phyloP scores from a whole-genome alignment of 2,113 vertebrate genomes.

The Menidia beryllina region DNA sequence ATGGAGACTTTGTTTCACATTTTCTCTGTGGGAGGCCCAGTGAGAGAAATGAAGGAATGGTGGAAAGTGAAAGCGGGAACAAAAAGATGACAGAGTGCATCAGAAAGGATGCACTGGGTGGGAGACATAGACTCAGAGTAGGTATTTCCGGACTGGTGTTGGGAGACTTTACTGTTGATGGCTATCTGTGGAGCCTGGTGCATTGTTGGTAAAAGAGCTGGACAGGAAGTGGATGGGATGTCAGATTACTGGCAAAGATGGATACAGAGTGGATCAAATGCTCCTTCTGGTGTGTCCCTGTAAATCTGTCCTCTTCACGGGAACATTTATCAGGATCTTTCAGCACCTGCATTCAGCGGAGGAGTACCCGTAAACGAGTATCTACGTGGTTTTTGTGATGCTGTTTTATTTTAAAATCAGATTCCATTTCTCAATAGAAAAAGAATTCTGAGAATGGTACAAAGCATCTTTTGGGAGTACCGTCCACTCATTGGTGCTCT shows the following conservation, averaged over 20 bases:
- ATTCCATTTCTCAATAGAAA: no score
- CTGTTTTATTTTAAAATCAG: no score
- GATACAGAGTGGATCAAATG: conserved; percentile 38
- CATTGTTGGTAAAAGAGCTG: conserved; percentile 62
- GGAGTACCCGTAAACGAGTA: background rate
- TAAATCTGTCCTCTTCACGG: conserved; percentile 8
- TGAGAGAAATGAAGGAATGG: conserved; percentile 11
- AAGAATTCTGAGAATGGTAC: no score
- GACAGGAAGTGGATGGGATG: conserved; percentile 65
- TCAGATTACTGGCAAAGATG: conserved; percentile 36
- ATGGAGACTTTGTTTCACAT: conserved; percentile 8
- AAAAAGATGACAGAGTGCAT: conserved; percentile 29
- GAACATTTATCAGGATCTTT: conserved; percentile 1
- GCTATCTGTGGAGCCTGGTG: conserved; percentile 68
- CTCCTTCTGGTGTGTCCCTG: conserved; percentile 54
- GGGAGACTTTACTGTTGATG: conserved; percentile 66
- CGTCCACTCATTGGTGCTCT: no score
- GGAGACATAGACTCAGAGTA: conserved; percentile 54
- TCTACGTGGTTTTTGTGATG: background rate
- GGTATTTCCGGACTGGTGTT: conserved; percentile 79
- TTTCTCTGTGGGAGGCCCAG: conserved; percentile 6
- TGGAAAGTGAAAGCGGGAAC: conserved; percentile 11
- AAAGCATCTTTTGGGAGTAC: no score
- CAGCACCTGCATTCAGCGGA: background rate
- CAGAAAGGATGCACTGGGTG: conserved; percentile 62